A percentile compares a stretch with the other conserved stretches of the same genome.
phyloP scores from a whole-genome alignment of 2,797 vertebrate species.

The Phoeniculus purpureus region DNA sequence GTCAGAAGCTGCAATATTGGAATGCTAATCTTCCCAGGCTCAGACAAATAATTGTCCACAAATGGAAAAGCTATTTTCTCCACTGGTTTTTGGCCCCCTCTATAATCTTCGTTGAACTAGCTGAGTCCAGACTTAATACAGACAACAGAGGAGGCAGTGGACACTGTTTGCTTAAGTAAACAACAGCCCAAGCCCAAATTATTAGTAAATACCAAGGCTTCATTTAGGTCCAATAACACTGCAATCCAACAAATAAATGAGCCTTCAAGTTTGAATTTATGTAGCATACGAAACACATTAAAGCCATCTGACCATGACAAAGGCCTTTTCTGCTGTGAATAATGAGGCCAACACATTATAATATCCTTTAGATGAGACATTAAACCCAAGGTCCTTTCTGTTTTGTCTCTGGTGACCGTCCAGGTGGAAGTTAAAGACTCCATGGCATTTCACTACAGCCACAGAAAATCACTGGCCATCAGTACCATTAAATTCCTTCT shows the following conservation, averaged over 20 bases:
- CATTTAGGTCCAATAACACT: slow-evolving; percentile 80
- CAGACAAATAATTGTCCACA: slow-evolving; percentile 43
- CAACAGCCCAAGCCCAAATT: slow-evolving; percentile 76
- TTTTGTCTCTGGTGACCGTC: slow-evolving; percentile 72
- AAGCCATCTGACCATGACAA: slow-evolving; percentile 84
- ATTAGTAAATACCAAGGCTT: slow-evolving; percentile 82
- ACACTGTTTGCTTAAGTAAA: slow-evolving; percentile 75
- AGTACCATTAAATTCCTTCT: background rate
- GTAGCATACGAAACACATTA: slow-evolving; percentile 83
- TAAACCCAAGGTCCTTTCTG: slow-evolving; percentile 78
- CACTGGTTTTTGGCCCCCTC: background rate
- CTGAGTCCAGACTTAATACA: slow-evolving; percentile 8
- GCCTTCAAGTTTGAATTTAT: slow-evolving; percentile 85
- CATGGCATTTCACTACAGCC: slow-evolving; percentile 37
- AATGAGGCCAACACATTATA: slow-evolving; percentile 76
- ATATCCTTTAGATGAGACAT: slow-evolving; percentile 80
- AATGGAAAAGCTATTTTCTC: slow-evolving; percentile 48
- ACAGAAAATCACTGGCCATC: background rate
- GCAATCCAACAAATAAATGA: slow-evolving; percentile 84
- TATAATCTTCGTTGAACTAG: slow-evolving; percentile 18
- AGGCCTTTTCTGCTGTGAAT: slow-evolving; percentile 83
- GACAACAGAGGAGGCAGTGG: slow-evolving; percentile 56
- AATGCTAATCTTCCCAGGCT: slow-evolving; percentile 47
- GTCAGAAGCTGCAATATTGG: slow-evolving; percentile 41
- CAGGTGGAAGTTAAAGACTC: slow-evolving; percentile 73